Evolutionary conservation across 2,113 vertebrate species (phyloP).

Genomic region (Cyanocitta stelleri): DNA sequence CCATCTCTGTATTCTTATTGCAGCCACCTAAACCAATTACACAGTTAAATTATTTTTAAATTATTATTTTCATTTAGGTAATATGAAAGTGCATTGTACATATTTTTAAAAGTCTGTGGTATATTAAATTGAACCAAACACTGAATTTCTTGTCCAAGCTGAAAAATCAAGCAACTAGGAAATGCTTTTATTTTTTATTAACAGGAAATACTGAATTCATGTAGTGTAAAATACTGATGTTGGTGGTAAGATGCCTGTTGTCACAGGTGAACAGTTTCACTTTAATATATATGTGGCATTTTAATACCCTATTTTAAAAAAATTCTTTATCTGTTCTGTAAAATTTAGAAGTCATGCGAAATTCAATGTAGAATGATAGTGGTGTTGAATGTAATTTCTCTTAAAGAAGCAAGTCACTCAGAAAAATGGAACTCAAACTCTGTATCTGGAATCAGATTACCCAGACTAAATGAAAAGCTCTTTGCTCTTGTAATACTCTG

Average conservation of each 20-base stretch:
- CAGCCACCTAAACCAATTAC: not conserved
- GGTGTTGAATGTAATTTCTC: not conserved
- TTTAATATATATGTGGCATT: not conserved
- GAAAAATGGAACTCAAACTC: not conserved
- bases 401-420: not conserved
- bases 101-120: not conserved
- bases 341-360: not conserved
- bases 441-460: not conserved
- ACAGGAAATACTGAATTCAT: not conserved
- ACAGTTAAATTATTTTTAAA: not conserved
- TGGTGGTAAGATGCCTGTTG: not conserved
- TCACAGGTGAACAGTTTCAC: not conserved
- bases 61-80: not conserved
- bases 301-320: not conserved
- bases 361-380: not conserved
- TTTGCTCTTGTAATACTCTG: not conserved
- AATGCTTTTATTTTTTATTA: not conserved
- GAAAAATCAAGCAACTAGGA: not conserved
- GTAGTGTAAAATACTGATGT: not conserved
- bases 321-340: not conserved
- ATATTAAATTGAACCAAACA: not conserved
- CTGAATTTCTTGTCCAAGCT: not conserved
- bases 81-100: not conserved
- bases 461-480: not conserved
- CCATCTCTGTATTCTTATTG: not conserved